phyloP scores from a whole-genome alignment of 2,888 invertebrate genomes.

The Lamellibrachia columna region DNA sequence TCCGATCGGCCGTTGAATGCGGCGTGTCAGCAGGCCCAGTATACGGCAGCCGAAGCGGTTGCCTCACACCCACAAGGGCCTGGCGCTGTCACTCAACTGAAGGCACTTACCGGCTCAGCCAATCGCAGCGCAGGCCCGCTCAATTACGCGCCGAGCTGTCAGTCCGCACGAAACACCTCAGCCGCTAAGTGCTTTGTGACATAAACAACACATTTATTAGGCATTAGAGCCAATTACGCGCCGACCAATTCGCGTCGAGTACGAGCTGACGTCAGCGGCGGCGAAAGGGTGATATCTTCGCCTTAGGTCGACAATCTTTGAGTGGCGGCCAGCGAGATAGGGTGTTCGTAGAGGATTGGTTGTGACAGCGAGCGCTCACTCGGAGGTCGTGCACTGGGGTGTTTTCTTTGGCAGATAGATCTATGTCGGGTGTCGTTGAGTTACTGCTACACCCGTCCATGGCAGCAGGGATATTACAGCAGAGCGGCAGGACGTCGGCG shows the following conservation, averaged over 20 bases:
- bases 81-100: neutral
- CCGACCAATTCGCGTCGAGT: neutral
- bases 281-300: neutral
- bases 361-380: neutral
- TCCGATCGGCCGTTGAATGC: neutral
- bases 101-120: neutral
- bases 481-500: neutral
- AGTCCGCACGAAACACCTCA: neutral
- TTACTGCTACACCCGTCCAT: neutral
- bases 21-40: neutral
- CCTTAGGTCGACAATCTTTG: neutral
- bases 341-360: neutral
- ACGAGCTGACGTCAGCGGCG: neutral
- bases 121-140: neutral
- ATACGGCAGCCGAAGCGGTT: neutral
- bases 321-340: neutral
- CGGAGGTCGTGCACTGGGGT: neutral
- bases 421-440: neutral
- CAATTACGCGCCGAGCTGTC: neutral
- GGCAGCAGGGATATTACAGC: neutral
- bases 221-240: constrained; percentile 10
- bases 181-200: constrained; percentile 16
- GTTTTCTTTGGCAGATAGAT: neutral
- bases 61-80: neutral
- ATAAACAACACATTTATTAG: constrained; percentile 16